Base-by-base conservation (phyloP, 2,113 vertebrate genomes). In the Phoxinus phoxinus region DNA sequence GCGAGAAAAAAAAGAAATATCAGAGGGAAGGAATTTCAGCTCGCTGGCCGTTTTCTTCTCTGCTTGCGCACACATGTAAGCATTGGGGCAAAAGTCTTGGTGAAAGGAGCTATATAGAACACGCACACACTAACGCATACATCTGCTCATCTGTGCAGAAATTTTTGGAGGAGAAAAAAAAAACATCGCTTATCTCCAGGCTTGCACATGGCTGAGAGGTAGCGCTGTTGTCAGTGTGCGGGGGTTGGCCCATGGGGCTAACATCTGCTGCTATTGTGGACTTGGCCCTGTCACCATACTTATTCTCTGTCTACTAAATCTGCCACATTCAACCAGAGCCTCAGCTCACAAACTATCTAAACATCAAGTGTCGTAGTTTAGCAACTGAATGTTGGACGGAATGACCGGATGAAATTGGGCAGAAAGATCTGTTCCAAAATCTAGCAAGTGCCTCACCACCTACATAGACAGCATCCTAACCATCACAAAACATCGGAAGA, bases 251-350 rank as follows among this genome's bases (percentile, higher is more conserved):
- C 81, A 83, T 83, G 67, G 48, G 81, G 81, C 81, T 56, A 56
- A 83, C 81, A 83, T 72, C 81, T 83, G 81, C 81, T 72, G 81
- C 81, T 83, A 72, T 83, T 83, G 81, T 83, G 67, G 81, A 83
- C 65, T 72, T 83, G 81, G 81, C 81, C 58, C 48, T 72, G 46
- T 83, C 81, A 72, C 67, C 67, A 83, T 25, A 83, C 81, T 83
- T 83, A 71, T 83, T 72, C 81, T 58, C 4, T 27, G 67, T 83
- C 81, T 58, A 72, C 81, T 72, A 72, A 72, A 83, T 73, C 67
- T 56, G 67, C 30, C 67, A 72, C 81, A 83, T 83, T 83, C 48
- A 83, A 56, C 81, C 81, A 37, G 30, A 41, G 32, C 81, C 35
- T 23, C 48, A 72, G 67, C 81, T 30, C 48, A 56, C 32, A 58